These are phyloP conservation scores for Drosophila pectinifera DNA, from an alignment of 1,140 invertebrate species.

Conservation along the genomic window DNA sequence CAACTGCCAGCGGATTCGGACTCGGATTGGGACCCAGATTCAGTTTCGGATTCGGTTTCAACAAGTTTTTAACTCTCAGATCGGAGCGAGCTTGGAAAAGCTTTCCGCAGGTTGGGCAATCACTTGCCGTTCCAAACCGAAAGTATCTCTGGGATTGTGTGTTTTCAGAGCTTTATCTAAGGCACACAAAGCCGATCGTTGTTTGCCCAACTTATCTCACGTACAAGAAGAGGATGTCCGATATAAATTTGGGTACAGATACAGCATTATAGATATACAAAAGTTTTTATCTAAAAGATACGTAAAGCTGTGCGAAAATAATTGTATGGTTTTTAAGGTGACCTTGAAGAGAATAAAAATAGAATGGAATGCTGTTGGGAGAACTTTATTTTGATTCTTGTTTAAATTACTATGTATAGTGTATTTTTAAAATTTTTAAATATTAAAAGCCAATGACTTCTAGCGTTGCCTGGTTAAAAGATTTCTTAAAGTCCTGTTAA, in stretches of 20 bases:
- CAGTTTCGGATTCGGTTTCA: constrained; percentile 24
- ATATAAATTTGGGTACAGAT: constrained; percentile 11
- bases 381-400: neutral
- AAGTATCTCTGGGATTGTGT: constrained; percentile 43
- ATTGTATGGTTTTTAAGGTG: neutral
- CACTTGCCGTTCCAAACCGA: constrained; percentile 53
- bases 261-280: neutral
- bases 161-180: constrained; percentile 59
- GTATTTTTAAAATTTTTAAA: too few species aligned
- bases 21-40: constrained; percentile 27
- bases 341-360: neutral
- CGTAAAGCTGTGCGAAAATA: neutral
- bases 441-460: too few species aligned
- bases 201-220: constrained; percentile 31
- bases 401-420: too few species aligned
- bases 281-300: neutral
- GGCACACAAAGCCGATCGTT: constrained; percentile 34
- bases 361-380: neutral
- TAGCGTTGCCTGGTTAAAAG: neutral
- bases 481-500: neutral
- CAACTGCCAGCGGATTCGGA: constrained; percentile 54
- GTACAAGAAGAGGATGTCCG: constrained; percentile 36
- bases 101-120: constrained; percentile 41
- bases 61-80: constrained; percentile 33
- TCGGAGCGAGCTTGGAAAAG: constrained; percentile 69